These are phyloP conservation scores for Trematomus bernacchii DNA, from an alignment of 2,797 vertebrate species.

Conservation along the genomic window DNA sequence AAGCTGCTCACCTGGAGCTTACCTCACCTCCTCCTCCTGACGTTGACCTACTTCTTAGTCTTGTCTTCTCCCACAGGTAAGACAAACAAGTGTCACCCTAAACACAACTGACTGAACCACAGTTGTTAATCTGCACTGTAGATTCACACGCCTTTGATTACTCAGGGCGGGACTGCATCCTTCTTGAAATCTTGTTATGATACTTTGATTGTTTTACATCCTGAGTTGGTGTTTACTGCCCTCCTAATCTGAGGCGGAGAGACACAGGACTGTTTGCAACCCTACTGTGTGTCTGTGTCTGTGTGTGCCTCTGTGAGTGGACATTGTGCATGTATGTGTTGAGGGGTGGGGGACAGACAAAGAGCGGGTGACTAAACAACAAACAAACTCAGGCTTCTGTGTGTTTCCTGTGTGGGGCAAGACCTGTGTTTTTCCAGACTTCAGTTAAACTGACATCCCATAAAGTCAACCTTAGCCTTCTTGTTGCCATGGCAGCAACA, in stretches of 20 bases:
- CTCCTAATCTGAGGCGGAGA: slow-evolving; percentile 16
- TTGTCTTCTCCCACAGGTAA: slow-evolving; percentile 78
- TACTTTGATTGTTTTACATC: slow-evolving; percentile 8
- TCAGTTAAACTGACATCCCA: slow-evolving; percentile 48
- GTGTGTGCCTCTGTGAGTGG: slow-evolving; percentile 66
- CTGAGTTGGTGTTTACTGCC: slow-evolving; percentile 36
- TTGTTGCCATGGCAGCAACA: slow-evolving; percentile 51
- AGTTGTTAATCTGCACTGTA: not conserved
- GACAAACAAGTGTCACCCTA: not conserved
- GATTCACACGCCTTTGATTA: slow-evolving; percentile 55
- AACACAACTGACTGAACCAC: not conserved
- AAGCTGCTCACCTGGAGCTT: slow-evolving; percentile 71
- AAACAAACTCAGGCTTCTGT: slow-evolving; percentile 61
- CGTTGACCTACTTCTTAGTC: slow-evolving; percentile 75
- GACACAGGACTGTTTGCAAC: slow-evolving; percentile 26
- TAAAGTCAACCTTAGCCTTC: slow-evolving; percentile 53
- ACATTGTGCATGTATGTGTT: slow-evolving; percentile 48
- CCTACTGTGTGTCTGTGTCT: slow-evolving; percentile 51
- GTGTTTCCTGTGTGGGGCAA: slow-evolving; percentile 16
- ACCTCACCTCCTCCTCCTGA: slow-evolving; percentile 70
- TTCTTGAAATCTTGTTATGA: not conserved
- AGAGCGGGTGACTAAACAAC: slow-evolving; percentile 60
- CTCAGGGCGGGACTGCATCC: slow-evolving; percentile 57
- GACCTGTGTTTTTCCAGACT: slow-evolving; percentile 49
- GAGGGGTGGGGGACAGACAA: slow-evolving; percentile 34